Evolutionary conservation across 2,113 vertebrate species (phyloP).

Genomic region (Naja naja): DNA sequence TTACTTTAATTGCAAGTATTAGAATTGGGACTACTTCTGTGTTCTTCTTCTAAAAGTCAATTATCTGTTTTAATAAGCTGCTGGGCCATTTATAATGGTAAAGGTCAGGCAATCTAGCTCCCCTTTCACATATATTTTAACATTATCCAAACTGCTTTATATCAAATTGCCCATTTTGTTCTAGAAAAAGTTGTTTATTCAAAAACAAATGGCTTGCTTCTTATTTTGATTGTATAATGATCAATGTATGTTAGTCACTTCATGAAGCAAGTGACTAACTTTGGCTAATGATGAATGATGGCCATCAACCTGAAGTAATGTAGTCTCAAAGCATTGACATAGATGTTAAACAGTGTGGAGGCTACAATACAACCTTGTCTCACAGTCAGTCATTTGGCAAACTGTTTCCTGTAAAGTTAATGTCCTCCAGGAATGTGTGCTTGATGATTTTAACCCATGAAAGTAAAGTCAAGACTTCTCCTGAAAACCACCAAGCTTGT

Average conservation of each 20-base stretch:
- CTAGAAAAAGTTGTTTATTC: neutral
- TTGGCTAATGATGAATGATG: neutral
- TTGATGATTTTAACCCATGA: neutral
- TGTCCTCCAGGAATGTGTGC: no score
- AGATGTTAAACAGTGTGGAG: neutral
- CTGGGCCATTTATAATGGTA: neutral
- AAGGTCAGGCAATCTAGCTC: neutral
- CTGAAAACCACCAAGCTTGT: neutral
- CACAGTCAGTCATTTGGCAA: neutral
- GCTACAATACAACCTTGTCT: neutral
- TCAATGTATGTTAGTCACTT: neutral
- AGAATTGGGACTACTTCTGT: neutral
- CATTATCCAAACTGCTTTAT: neutral
- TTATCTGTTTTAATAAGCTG: neutral
- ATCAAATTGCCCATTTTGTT: neutral
- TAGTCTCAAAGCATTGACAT: neutral
- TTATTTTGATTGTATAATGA: neutral
- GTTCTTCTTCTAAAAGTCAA: neutral
- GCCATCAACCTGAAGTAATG: neutral
- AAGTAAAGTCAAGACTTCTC: neutral
- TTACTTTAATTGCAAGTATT: neutral
- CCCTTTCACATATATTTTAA: neutral
- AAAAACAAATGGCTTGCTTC: neutral
- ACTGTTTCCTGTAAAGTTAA: neutral
- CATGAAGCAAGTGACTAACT: neutral